Percentiles rank a stretch among this genome's conserved stretches.
Conservation (phyloP, 2,797 vertebrate genomes). For the Anguilla anguilla region DNA sequence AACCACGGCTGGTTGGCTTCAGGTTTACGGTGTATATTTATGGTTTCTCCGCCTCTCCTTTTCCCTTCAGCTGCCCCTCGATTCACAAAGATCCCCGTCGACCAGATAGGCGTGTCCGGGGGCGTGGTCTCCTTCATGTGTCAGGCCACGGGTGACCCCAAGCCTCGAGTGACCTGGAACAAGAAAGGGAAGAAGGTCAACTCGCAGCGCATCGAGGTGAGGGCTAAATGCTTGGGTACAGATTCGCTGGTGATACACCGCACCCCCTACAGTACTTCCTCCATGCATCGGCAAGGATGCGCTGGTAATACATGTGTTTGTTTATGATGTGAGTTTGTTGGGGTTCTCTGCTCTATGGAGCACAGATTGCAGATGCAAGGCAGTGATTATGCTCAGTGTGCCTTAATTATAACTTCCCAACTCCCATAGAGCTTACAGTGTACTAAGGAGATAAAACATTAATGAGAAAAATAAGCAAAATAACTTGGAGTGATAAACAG, state of each 20-base stretch:
- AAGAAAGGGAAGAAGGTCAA: slow-evolving; percentile 99
- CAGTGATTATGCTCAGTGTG: not conserved
- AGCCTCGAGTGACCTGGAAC: slow-evolving; percentile 95
- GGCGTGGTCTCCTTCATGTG: slow-evolving; percentile 97
- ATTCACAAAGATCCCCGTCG: slow-evolving; percentile 89
- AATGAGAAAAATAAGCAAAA: not conserved
- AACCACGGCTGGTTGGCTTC: slow-evolving; percentile 36
- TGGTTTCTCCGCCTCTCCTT: slow-evolving; percentile 23
- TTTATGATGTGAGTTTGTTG: not conserved
- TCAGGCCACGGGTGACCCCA: slow-evolving; percentile 90
- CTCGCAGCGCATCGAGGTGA: slow-evolving; percentile 97
- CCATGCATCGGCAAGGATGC: not conserved
- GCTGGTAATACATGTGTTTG: slow-evolving; percentile 6
- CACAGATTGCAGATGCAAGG: slow-evolving; percentile 4
- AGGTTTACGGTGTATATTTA: slow-evolving; percentile 20
- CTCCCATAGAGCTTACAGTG: not conserved
- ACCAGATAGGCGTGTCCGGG: slow-evolving; percentile 96
- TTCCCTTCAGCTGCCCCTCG: slow-evolving; percentile 61
- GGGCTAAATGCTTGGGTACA: not conserved
- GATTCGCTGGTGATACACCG: not conserved
- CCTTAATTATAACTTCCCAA: slow-evolving; percentile 22
- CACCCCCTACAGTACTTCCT: not conserved
- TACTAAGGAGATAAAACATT: slow-evolving; percentile 4
- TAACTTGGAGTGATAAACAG: not conserved
- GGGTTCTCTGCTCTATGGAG: not conserved